Base-by-base conservation (phyloP, 2,888 invertebrate genomes). In the Diarsia dahlii region DNA sequence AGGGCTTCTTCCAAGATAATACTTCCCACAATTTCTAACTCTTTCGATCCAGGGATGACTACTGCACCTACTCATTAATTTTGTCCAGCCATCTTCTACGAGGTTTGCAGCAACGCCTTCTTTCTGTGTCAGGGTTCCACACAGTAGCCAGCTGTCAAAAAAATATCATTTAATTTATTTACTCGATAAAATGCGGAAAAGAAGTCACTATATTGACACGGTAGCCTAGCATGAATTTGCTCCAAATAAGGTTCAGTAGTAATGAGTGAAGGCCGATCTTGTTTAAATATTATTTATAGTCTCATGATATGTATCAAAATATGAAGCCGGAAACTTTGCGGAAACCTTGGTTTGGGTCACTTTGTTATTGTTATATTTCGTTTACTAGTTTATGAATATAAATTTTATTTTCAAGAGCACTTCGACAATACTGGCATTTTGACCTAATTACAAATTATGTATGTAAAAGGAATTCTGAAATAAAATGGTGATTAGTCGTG, bases 281-380 rank as follows among this genome's bases (percentile, higher is more conserved):
- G 63, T 80, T 71, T 71, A 67, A 74, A 71, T 66, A 81, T 66
- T 63, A 77, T 84, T 80, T 77, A 83, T 66, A 71, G 71, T 39
- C 46, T 78, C 74, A 10, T 71, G 65, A 84, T 84, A 50, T 71
- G 65, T 77, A 81, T 82, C 74, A 74, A 71, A 81, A 71, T 67
- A 34, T 48, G 8, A 65, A 80, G 56, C 73, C 84, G 82, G 82
- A 83, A 83, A 75, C 48, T 34, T 50, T 52, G 63, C 1, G 54
- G 20, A 71, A 73, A 60, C 84, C 84, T 84, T 84, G 80, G 12
- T 52, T 10, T 28, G 54, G n/a, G n/a, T n/a, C n/a, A 56, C n/a
- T 39, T 46, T 54, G 71, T 71, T 70, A 65, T 78, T 73, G 52
- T 71, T 78, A 39, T 82, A 56, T 66, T 68, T 45, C 46, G 69